A percentile compares a stretch with the other conserved stretches of the same genome.
phyloP scores from a whole-genome alignment of 2,888 invertebrate genomes.

The Calameuta idolon region DNA sequence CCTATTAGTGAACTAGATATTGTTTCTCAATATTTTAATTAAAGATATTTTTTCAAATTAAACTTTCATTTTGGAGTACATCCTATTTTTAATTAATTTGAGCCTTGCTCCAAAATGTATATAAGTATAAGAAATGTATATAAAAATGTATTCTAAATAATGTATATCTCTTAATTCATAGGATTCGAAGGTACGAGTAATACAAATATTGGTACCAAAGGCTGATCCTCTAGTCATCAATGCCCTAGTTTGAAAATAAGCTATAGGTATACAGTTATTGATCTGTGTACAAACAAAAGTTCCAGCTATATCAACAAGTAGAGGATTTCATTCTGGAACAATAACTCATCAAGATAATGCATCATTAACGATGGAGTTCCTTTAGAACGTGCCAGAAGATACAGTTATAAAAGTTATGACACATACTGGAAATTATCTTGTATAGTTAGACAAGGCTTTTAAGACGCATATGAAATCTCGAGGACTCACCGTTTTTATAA shows the following conservation, averaged over 20 bases:
- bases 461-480: not conserved
- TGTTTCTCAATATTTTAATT: conserved; percentile 11
- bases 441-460: not conserved
- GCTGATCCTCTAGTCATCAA: not conserved
- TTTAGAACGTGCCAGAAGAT: not conserved
- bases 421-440: not conserved
- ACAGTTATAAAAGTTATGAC: not conserved
- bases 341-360: not conserved
- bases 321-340: not conserved
- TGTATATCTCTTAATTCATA: too few relatives aligned
- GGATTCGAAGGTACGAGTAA: not conserved
- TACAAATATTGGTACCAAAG: not conserved
- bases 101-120: not conserved
- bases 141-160: not conserved
- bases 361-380: not conserved
- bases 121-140: not conserved
- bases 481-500: not conserved
- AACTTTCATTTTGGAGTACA: not conserved
- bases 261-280: conserved; percentile 10
- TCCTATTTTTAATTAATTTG: not conserved
- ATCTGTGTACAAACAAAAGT: conserved; percentile 35
- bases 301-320: conserved; percentile 1
- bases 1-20: conserved; percentile 11
- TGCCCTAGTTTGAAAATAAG: not conserved
- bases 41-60: not conserved